Evolutionary conservation across 2,888 invertebrate species (phyloP).

Genomic region (Salticus scenicus): DNA sequence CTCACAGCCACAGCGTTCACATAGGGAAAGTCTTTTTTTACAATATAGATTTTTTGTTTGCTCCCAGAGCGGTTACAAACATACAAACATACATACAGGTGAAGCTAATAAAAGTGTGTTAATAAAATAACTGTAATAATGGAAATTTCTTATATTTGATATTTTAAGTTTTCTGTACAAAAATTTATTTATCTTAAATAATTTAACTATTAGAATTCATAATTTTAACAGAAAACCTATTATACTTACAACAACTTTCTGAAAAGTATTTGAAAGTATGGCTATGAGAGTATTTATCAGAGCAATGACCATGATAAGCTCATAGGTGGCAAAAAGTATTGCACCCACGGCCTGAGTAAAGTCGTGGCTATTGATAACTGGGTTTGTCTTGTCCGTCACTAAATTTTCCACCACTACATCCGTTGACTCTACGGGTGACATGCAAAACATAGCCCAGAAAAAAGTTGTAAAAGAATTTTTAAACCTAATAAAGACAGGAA

Average conservation of each 20-base stretch:
- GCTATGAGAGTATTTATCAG: constrained; percentile 86
- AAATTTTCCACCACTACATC: constrained; percentile 82
- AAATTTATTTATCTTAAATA: too few relatives aligned
- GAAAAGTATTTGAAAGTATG: constrained; percentile 85
- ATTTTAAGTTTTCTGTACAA: too few relatives aligned
- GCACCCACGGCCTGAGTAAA: constrained; percentile 83
- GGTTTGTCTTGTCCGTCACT: constrained; percentile 76
- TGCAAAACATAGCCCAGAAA: constrained; percentile 84
- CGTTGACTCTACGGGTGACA: constrained; percentile 81
- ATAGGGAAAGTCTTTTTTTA: too few relatives aligned
- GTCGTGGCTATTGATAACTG: constrained; percentile 78
- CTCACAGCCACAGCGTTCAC: too few relatives aligned
- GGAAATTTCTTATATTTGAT: too few relatives aligned
- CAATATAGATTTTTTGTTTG: too few relatives aligned
- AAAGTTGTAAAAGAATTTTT: constrained; percentile 80
- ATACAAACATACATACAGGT: too few relatives aligned
- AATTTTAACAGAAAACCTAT: too few relatives aligned
- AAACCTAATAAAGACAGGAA: constrained; percentile 75
- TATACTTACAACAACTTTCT: constrained; percentile 78
- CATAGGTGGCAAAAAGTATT: constrained; percentile 80
- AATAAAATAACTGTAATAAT: too few relatives aligned
- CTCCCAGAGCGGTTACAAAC: too few relatives aligned
- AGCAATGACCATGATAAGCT: constrained; percentile 83
- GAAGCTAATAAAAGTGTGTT: too few relatives aligned
- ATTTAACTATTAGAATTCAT: too few relatives aligned